These are phyloP conservation scores for Oligia strigilis DNA, from an alignment of 2,888 invertebrate genomes.

Conservation along the genomic window DNA sequence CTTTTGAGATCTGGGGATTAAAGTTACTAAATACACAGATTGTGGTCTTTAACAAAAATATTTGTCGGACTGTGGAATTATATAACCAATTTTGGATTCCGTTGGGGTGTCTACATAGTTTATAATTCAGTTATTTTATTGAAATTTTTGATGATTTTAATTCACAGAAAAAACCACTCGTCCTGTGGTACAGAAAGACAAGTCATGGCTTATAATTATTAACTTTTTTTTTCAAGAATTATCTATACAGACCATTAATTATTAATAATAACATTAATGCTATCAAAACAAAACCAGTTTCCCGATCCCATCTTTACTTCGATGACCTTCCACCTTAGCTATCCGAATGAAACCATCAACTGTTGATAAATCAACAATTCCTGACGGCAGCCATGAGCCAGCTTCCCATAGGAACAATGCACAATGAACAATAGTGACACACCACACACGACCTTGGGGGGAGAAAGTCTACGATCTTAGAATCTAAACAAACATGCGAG, in stretches of 20 bases:
- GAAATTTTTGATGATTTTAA: not conserved
- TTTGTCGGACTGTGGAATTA: not conserved
- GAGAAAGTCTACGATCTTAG: constrained; percentile 65
- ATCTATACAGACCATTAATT: not conserved
- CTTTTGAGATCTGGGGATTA: constrained; percentile 30
- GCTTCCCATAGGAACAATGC: constrained; percentile 67
- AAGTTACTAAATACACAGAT: constrained; percentile 1
- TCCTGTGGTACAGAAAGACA: no score
- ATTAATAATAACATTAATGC: not conserved
- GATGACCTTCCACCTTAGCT: constrained; percentile 30
- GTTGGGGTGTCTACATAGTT: not conserved
- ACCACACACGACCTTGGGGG: constrained; percentile 66
- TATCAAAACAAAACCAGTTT: not conserved
- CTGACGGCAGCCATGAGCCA: constrained; percentile 30
- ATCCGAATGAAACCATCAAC: constrained; percentile 46
- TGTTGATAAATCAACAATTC: constrained; percentile 32
- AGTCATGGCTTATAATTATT: no score
- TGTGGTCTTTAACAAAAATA: not conserved
- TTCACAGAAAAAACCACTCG: no score
- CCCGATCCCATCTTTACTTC: constrained; percentile 7
- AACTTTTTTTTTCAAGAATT: not conserved
- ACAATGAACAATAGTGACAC: constrained; percentile 71
- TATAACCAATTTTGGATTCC: not conserved
- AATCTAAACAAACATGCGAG: constrained; percentile 43
- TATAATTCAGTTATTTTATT: not conserved